These are phyloP conservation scores for Cryptophagus acutangulus DNA, from an alignment of 2,888 invertebrate genomes.

Conservation along the genomic window DNA sequence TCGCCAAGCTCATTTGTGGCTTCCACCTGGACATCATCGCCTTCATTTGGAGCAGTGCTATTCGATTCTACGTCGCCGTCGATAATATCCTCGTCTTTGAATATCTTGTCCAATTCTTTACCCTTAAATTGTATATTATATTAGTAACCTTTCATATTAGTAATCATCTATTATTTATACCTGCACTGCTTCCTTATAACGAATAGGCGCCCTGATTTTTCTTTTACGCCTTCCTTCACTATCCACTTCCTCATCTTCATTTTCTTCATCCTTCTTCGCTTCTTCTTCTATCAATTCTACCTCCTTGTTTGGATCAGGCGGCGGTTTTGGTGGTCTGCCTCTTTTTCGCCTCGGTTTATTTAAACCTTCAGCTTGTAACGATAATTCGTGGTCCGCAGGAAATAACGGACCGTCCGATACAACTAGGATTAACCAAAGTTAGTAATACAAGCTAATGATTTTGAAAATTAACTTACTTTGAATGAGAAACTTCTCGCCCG, in stretches of 20 bases:
- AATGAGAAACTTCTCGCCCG: conserved; percentile 50
- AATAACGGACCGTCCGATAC: conserved; percentile 60
- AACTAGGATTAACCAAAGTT: conserved; percentile 46
- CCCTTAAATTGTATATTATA: conserved; percentile 55
- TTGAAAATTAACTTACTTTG: conserved; percentile 45
- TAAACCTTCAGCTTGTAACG: conserved; percentile 60
- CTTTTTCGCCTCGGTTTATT: conserved; percentile 64
- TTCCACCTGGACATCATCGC: neutral
- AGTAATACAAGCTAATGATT: conserved; percentile 6
- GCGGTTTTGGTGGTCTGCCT: conserved; percentile 63
- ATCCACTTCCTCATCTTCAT: conserved; percentile 37
- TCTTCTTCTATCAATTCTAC: conserved; percentile 14
- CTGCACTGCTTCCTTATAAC: conserved; percentile 59
- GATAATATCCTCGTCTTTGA: conserved; percentile 66
- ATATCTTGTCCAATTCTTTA: conserved; percentile 68
- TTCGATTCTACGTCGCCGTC: conserved; percentile 48
- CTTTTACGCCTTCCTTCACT: conserved; percentile 57
- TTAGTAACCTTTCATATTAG: too few species aligned
- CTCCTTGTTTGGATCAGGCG: conserved; percentile 26
- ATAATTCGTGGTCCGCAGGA: conserved; percentile 60
- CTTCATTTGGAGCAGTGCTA: neutral
- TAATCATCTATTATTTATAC: too few species aligned
- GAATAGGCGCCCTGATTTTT: conserved; percentile 60
- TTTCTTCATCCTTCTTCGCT: conserved; percentile 26
- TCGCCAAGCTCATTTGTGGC: conserved; percentile 15